A percentile compares a stretch with the other conserved stretches of the same genome.
phyloP scores from a whole-genome alignment of 2,113 vertebrate species.

The Halcyon malimbica region DNA sequence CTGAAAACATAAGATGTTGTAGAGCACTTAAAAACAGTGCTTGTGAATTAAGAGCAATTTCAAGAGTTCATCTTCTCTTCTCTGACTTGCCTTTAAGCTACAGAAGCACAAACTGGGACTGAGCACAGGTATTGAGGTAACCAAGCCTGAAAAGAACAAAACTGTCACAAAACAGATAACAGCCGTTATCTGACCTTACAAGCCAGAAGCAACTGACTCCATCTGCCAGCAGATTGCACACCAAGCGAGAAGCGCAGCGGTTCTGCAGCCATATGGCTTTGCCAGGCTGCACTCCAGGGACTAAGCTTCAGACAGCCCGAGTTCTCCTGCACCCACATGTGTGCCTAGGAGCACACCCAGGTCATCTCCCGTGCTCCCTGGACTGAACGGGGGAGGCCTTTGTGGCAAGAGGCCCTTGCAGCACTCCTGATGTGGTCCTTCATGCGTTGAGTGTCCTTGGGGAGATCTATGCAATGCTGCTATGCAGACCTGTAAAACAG shows the following conservation, averaged over 20 bases:
- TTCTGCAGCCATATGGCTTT: accelerated
- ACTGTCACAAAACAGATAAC: background rate
- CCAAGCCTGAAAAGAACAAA: background rate
- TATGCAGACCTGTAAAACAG: background rate
- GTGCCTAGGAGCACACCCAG: background rate
- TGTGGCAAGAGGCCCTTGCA: accelerated
- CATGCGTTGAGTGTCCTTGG: accelerated
- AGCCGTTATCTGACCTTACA: background rate
- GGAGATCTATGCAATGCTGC: background rate
- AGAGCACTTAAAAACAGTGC: background rate
- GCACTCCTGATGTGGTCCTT: accelerated
- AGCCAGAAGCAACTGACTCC: accelerated
- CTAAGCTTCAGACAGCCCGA: accelerated
- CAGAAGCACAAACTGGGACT: background rate
- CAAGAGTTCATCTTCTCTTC: background rate
- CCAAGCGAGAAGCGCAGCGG: accelerated
- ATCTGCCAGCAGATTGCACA: accelerated
- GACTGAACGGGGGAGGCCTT: accelerated
- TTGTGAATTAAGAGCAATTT: background rate
- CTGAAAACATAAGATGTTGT: background rate
- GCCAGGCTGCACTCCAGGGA: background rate
- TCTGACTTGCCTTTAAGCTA: background rate
- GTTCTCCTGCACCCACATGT: accelerated
- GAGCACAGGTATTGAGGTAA: background rate
- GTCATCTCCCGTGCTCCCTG: background rate